These are phyloP conservation scores for Sclerurus mexicanus DNA, from an alignment of 2,113 vertebrate species.

Conservation along the genomic window DNA sequence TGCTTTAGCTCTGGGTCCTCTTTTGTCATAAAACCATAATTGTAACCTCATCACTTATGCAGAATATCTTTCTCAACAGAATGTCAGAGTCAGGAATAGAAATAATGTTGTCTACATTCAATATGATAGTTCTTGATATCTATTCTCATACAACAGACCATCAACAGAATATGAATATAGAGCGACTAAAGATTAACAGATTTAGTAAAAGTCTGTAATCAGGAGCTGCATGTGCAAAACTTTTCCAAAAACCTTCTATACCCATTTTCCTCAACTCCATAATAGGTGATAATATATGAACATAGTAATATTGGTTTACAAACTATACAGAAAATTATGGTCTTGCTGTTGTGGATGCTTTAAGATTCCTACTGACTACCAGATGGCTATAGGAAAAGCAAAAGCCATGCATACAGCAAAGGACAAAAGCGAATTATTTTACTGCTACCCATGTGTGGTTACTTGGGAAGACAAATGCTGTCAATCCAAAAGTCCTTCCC, in stretches of 20 bases:
- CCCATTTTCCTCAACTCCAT: background rate
- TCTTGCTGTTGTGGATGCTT: background rate
- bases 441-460: background rate
- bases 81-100: background rate
- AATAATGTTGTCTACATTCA: background rate
- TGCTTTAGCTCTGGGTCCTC: background rate
- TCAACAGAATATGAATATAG: background rate
- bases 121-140: background rate
- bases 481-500: background rate
- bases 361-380: background rate
- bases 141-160: too few relatives aligned
- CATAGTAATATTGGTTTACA: background rate
- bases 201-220: background rate
- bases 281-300: background rate
- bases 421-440: background rate
- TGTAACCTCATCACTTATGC: background rate
- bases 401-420: background rate
- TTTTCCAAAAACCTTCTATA: background rate
- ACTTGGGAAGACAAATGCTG: background rate
- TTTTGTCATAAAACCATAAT: background rate
- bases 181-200: background rate
- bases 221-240: background rate
- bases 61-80: background rate
- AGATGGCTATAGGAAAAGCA: background rate
- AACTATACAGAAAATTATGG: background rate